A percentile compares a stretch with the other conserved stretches of the same genome.
phyloP scores from a whole-genome alignment of 2,888 invertebrate genomes.

The Julus scandinavius region DNA sequence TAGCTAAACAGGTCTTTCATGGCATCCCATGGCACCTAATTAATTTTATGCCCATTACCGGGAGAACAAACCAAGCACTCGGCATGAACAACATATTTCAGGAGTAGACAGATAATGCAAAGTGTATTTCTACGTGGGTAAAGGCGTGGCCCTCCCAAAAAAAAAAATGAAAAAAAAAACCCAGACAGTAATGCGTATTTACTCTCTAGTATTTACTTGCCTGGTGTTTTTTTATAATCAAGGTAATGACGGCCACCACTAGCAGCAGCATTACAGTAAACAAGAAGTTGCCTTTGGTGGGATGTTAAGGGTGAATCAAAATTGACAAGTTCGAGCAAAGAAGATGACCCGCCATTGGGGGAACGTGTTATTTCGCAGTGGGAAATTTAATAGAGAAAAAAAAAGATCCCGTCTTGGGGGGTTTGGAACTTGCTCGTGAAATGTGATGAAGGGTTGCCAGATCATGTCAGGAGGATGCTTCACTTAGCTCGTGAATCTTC shows the following conservation, averaged over 20 bases:
- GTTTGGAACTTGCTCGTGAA: neutral
- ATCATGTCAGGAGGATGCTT: conserved; percentile 34
- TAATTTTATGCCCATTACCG: conserved; percentile 22
- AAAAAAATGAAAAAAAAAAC: neutral
- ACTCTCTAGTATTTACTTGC: conserved; percentile 25
- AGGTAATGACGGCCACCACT: neutral
- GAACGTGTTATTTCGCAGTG: neutral
- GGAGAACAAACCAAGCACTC: neutral
- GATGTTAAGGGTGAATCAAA: neutral
- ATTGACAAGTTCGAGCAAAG: conserved; percentile 20
- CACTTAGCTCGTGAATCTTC: neutral
- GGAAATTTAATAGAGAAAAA: neutral
- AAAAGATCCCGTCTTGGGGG: conserved; percentile 24
- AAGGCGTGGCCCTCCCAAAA: conserved; percentile 9
- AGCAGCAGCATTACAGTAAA: neutral
- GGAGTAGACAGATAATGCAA: neutral
- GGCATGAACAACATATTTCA: conserved; percentile 8
- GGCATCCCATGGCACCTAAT: conserved; percentile 35
- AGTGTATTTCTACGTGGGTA: neutral
- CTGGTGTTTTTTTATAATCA: neutral
- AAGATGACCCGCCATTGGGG: neutral
- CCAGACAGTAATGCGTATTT: conserved; percentile 12
- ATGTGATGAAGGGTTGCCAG: conserved; percentile 36
- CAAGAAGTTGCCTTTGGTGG: neutral
- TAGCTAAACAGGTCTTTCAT: conserved; percentile 30